Percentiles rank a stretch among this genome's conserved stretches.
Evolutionary conservation across 2,888 invertebrate genomes (phyloP).

Genomic region (Rhamnusium bicolor): DNA sequence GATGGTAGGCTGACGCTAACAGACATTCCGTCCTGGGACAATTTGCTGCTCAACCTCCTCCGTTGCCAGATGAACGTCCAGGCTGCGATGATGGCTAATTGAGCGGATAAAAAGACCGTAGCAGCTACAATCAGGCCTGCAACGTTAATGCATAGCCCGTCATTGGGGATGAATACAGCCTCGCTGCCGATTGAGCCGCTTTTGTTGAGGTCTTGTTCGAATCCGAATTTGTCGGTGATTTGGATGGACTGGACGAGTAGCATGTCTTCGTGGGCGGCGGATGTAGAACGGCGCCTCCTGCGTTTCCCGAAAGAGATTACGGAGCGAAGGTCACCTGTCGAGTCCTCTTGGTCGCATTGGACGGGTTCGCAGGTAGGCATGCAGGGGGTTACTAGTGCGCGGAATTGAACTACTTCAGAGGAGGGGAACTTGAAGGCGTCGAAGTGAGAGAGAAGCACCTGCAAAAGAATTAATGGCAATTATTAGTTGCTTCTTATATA

Average conservation of each 20-base stretch:
- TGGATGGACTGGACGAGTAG: slow-evolving; percentile 92
- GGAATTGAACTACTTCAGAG: slow-evolving; percentile 95
- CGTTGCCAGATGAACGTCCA: slow-evolving; percentile 93
- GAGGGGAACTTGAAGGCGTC: slow-evolving; percentile 98
- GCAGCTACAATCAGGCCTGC: slow-evolving; percentile 89
- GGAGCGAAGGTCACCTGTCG: slow-evolving; percentile 87
- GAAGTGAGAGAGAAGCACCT: slow-evolving; percentile 91
- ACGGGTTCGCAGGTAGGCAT: slow-evolving; percentile 95
- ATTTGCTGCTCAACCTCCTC: slow-evolving; percentile 73
- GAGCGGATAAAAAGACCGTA: slow-evolving; percentile 88
- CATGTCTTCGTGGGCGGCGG: slow-evolving; percentile 79
- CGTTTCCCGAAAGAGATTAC: slow-evolving; percentile 88
- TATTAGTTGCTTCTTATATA: slow-evolving; percentile 21
- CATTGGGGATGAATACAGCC: slow-evolving; percentile 80
- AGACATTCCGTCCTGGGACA: slow-evolving; percentile 77
- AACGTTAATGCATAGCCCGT: slow-evolving; percentile 81
- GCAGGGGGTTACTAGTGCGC: slow-evolving; percentile 95
- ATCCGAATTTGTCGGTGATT: slow-evolving; percentile 93
- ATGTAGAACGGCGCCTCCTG: slow-evolving; percentile 78
- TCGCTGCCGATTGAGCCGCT: slow-evolving; percentile 74
- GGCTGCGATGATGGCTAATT: slow-evolving; percentile 88
- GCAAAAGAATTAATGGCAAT: slow-evolving; percentile 66
- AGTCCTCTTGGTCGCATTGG: slow-evolving; percentile 88
- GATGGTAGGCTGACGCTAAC: slow-evolving; percentile 79
- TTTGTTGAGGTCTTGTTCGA: slow-evolving; percentile 78